Evolutionary conservation across 2,113 vertebrate species (phyloP), one percentile per base, ranked within the genome.

Genomic region (Peromyscus leucopus): DNA sequence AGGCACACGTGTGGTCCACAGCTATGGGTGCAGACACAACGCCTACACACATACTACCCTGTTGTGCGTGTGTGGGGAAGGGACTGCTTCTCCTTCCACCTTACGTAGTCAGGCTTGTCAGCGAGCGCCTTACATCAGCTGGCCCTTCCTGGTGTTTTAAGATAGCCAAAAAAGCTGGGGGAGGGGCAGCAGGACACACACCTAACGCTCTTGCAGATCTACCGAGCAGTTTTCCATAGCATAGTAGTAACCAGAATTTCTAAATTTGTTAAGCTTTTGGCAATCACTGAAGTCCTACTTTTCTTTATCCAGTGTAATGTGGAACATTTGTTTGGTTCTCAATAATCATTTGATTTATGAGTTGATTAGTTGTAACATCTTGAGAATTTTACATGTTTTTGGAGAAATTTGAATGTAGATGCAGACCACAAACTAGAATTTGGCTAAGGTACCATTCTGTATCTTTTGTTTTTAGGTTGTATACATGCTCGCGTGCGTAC

Each of bases 401-500:
- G 48, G 74, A 80, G 31, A 55, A 57, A 36, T 90, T 93, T 82
- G 57, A n/a, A 42, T 51, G 13, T 90, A 94, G 92, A 89, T 26
- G 72, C 51, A 89, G 90, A 93, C 31, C 94, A 33, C 63, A 94
- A 76, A 91, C 51, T 95, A 76, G 51, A 48, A 67, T 89, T 96
- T 91, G 78, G 61, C 67, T n/a, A 42, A 76, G 6, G 31, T 63
- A 69, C 26, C 36, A 55, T 86, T 76, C 61, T 74, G 36, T 72
- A 51, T 36, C 22, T 13, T 74, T 72, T 72, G 36, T 8, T 72
- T 72, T 72, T n/a, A 72, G 69, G 3, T 71, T 72, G 33, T 72
- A n/a, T 36, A 69, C 33, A 69, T 69, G 65, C 63, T 11, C 46
- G 12, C 1, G 26, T 67, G 28, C 11, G 26, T 42, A 42, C 42